These are phyloP conservation scores for Heterochromis multidens DNA, from an alignment of 2,113 vertebrate species.

Conservation along the genomic window DNA sequence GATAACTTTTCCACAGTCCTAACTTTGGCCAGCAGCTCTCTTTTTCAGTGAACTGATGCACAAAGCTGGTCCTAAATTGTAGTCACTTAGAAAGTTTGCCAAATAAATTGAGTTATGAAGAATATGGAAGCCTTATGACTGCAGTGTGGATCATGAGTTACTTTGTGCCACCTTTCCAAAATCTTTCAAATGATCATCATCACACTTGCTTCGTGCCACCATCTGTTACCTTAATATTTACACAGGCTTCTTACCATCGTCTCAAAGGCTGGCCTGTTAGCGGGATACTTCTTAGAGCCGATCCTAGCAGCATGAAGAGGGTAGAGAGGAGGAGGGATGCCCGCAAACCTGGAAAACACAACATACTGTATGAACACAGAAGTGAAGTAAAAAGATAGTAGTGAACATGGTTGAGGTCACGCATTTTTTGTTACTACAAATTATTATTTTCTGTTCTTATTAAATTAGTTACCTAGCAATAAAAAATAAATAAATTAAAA, in stretches of 20 bases:
- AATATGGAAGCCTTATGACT: neutral
- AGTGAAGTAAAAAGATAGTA: neutral
- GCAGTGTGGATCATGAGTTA: neutral
- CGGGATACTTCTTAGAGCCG: constrained; percentile 85
- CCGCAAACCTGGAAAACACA: constrained; percentile 82
- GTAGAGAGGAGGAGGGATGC: constrained; percentile 87
- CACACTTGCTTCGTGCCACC: neutral
- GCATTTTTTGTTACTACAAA: neutral
- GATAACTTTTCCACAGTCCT: neutral
- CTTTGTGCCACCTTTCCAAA: neutral
- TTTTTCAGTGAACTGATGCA: neutral
- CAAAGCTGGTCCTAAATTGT: neutral
- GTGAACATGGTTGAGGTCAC: neutral
- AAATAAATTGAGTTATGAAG: neutral
- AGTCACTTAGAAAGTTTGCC: neutral
- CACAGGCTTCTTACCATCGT: constrained; percentile 78
- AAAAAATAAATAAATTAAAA: neutral
- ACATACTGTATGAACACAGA: neutral
- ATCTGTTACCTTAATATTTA: neutral
- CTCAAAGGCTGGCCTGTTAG: constrained; percentile 79
- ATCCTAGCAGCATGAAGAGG: constrained; percentile 88
- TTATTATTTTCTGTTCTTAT: neutral
- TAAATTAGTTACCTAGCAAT: neutral
- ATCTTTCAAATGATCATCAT: neutral
- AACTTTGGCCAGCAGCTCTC: neutral